These are phyloP conservation scores for Furcula furcula DNA, from an alignment of 2,888 invertebrate genomes.

Conservation along the genomic window DNA sequence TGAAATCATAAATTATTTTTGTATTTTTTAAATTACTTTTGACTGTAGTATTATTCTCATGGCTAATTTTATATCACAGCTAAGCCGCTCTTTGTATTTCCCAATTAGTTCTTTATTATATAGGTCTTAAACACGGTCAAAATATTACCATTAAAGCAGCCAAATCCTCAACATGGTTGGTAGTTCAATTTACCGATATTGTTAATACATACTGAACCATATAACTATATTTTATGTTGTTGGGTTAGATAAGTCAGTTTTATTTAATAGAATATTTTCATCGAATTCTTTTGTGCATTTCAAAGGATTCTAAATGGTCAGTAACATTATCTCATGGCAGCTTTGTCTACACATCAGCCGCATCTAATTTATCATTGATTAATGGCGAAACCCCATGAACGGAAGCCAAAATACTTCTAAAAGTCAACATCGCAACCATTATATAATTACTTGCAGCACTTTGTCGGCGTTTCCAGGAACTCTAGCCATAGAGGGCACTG, in stretches of 20 bases:
- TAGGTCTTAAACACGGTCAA: too few species aligned
- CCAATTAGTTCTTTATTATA: too few species aligned
- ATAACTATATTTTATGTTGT: neutral
- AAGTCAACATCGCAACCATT: slow-evolving; percentile 69
- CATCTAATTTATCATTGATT: slow-evolving; percentile 57
- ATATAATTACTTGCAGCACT: slow-evolving; percentile 65
- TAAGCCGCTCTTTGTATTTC: too few species aligned
- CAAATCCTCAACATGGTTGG: too few species aligned
- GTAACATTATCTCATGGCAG: slow-evolving; percentile 5
- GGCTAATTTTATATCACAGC: too few species aligned
- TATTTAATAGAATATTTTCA: neutral
- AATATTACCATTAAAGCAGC: too few species aligned
- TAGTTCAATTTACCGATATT: too few species aligned
- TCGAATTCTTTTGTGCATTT: neutral
- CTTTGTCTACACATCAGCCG: slow-evolving; percentile 21
- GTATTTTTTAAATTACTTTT: too few species aligned
- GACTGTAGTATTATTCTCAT: too few species aligned
- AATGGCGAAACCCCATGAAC: slow-evolving; percentile 58
- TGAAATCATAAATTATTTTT: too few species aligned
- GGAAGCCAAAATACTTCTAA: slow-evolving; percentile 75
- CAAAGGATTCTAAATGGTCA: neutral
- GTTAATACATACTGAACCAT: too few species aligned
- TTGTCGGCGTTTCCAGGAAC: slow-evolving; percentile 72
- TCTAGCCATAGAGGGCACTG: slow-evolving; percentile 26
- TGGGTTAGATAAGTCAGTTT: too few species aligned